Evolutionary conservation across 2,113 vertebrate genomes (phyloP), one percentile per base, ranked within the genome.

Genomic region (Pycnonotus jocosus): DNA sequence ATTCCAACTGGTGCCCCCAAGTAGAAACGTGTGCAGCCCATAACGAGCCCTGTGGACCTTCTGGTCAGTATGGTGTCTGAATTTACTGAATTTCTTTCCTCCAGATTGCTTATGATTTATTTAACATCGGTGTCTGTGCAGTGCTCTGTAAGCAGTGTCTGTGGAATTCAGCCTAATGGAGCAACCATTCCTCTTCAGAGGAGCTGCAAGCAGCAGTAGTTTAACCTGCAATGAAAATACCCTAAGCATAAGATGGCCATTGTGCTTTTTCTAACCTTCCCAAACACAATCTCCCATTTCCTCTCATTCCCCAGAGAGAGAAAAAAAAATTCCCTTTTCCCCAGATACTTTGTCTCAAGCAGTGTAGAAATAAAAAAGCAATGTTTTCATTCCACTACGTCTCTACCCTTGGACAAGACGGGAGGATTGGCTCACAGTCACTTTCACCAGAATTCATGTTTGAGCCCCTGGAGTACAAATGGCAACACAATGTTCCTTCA

Each of bases 371-470:
- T 20, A 44, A 24, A 56, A 20, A 56, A 71, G 80, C 13, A 79
- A 4, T 1, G 3, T 35, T 53, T 74, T 64, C 10, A 11, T 6
- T 38, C 6, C 1, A 3, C 9, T 64, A 0, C 19, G 4, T 33
- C 47, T 78, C n/a, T 53, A 40, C 12, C 18, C 6, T 44, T 17
- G 47, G 35, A 62, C 31, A 37, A 10, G 21, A 17, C 1, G 1
- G 48, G 56, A 77, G 24, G 24, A 22, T 19, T 66, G 38, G 15
- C 38, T 73, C 21, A 14, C 33, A 9, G 22, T 10, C 47, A 11
- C 4, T 72, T 81, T 42, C 17, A 37, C 14, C 17, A 61, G 37
- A 77, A 48, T 45, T 79, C 22, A 2, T 6, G 5, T 48, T 72
- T 10, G 30, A 88, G 24, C 5, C 10, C 27, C 21, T 65, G 0